Base-by-base conservation (phyloP, 2,888 invertebrate species). In the Aleiodes leptofemur region DNA sequence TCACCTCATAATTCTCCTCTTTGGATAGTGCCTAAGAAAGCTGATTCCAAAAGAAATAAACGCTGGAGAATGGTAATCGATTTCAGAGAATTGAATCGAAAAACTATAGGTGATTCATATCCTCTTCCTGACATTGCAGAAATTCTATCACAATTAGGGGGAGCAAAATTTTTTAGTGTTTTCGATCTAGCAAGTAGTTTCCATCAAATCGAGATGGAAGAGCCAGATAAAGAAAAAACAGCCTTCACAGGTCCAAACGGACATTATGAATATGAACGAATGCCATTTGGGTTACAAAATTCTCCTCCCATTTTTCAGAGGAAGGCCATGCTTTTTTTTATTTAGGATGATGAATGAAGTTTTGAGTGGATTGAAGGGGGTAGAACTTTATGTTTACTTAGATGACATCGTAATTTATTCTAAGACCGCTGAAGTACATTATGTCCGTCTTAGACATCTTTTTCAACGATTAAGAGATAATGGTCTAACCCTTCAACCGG, bases 81-180 rank as follows among this genome's bases (percentile, higher is more conserved):
- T n/a, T n/a, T n/a, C n/a, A 53, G 53, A 11, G n/a, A 13, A 5
- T 14, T 53, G 4, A 14, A 53, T 14, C 4, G 13, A 11, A 14
- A 53, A 53, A 14, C 53, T 8, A 53, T 53, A 53, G 53, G 53
- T 14, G 53, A 53, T 53, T 53, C 53, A 53, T 53, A 53, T 11
- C 13, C 53, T 4, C 13, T 53, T 5, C 53, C 53, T 4, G 53
- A 53, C 13, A 53, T 53, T 14, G 14, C 13, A 4, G 53, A 14
- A 53, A 53, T 53, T 53, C 13, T 53, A 53, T 53, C 53, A 0
- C 53, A 53, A 53, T 11, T 53, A 3, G 53, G 53, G 5, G 53
- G 53, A 9, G 7, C 53, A 7, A 53, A 53, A 53, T 53, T 8
- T 11, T 53, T 53, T 14, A 14, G 53, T 11, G 53, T 53, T 53